These are phyloP conservation scores for Thymelicus lineola DNA, from an alignment of 2,888 invertebrate species.

Conservation along the genomic window DNA sequence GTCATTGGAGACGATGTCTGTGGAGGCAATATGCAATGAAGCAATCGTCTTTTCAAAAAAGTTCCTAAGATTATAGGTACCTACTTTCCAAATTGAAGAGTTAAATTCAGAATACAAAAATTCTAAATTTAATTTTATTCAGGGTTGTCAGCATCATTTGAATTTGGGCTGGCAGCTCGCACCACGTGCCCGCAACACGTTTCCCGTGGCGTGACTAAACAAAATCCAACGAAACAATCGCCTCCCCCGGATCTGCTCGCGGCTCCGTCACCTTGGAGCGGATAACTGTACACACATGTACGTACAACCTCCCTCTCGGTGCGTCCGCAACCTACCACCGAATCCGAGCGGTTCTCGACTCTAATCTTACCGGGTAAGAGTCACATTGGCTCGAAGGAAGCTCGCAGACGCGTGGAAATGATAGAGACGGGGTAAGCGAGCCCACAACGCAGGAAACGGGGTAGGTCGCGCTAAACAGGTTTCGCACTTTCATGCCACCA, in stretches of 20 bases:
- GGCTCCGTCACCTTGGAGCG: conserved; percentile 41
- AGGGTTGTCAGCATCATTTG: conserved; percentile 19
- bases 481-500: conserved; percentile 55
- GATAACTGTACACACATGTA: conserved; percentile 46
- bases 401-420: conserved; percentile 26
- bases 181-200: conserved; percentile 30
- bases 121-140: background rate
- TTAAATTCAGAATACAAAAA: background rate
- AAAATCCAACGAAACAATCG: conserved; percentile 32
- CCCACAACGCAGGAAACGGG: conserved; percentile 49
- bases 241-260: conserved; percentile 41
- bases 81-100: background rate
- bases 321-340: conserved; percentile 13
- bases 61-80: no score
- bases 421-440: conserved; percentile 35
- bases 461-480: conserved; percentile 58
- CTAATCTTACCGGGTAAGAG: conserved; percentile 25
- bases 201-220: conserved; percentile 33
- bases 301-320: conserved; percentile 31
- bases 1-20: no score
- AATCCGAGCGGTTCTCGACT: conserved; percentile 30
- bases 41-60: no score
- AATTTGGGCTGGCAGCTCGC: conserved; percentile 5
- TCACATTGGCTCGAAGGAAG: background rate
- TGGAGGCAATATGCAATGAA: no score